These are phyloP conservation scores for Phortica okadai DNA, from an alignment of 2,888 invertebrate genomes.

Conservation along the genomic window DNA sequence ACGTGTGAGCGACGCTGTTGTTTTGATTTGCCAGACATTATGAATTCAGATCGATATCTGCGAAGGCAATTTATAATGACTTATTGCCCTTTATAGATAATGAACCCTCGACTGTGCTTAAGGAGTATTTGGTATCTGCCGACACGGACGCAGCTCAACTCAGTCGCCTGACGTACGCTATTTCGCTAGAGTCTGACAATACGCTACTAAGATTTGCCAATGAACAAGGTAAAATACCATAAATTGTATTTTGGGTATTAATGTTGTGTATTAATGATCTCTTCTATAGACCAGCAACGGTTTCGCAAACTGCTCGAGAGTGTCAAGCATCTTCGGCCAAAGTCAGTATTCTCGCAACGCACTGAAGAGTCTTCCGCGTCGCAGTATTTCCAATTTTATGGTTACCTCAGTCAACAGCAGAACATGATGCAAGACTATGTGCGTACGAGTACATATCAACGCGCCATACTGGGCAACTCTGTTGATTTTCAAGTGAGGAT, in stretches of 20 bases:
- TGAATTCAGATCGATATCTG: background rate
- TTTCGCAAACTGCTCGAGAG: conserved; percentile 75
- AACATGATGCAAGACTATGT: conserved; percentile 99
- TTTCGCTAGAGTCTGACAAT: conserved; percentile 74
- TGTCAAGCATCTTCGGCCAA: conserved; percentile 75
- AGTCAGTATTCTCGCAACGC: conserved; percentile 93
- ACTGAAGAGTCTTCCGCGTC: conserved; percentile 99
- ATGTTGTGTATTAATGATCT: background rate
- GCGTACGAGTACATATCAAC: conserved; percentile 97
- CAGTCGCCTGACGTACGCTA: conserved; percentile 71
- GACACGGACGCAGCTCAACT: conserved; percentile 75
- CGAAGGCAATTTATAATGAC: conserved; percentile 8
- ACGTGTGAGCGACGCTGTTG: background rate
- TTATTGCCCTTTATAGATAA: conserved; percentile 61
- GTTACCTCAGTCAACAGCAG: conserved; percentile 98
- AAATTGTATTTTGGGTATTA: background rate
- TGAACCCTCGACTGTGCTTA: conserved; percentile 62
- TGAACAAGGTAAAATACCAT: conserved; percentile 61
- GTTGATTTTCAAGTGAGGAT: conserved; percentile 86
- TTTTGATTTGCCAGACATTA: background rate
- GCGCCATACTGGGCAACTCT: conserved; percentile 95
- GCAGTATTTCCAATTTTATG: conserved; percentile 99
- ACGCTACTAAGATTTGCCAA: conserved; percentile 72
- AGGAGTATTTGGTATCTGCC: conserved; percentile 73
- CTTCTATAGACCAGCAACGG: conserved; percentile 68